Base-by-base conservation (phyloP, 2,797 vertebrate species). In the Sphaeramia orbicularis region DNA sequence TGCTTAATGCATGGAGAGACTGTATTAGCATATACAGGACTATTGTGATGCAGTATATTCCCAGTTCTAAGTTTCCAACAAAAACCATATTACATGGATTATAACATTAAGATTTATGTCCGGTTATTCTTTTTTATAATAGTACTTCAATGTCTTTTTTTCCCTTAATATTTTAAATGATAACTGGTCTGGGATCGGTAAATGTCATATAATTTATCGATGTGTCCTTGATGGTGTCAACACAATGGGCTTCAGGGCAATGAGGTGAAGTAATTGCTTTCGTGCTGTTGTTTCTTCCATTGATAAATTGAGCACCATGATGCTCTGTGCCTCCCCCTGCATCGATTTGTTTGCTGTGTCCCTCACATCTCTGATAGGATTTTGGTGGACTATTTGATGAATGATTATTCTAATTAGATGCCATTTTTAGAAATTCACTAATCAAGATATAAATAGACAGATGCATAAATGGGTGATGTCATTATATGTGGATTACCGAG, bases 1-100 rank as follows among this genome's bases (percentile, higher is more conserved):
- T 55, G 57, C 70, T 76, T 69, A 14, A 45, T 57, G 62, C 59
- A 74, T 35, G 51, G 10, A 32, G 54, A 62, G 54, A 6, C 43
- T 49, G 40, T n/a, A 15, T 36, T 56, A 10, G 65, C 67, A 78
- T 58, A 19, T 62, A 41, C 2, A 12, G 1, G 21, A 37, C 64
- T 35, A 13, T 30, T 42, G 32, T 48, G 13, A 16, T 30, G 10
- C 5, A 35, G 2, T 48, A 14, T 32, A 9, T 56, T 32, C 38
- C 30, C 27, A 13, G 13, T 40, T 40, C 13, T 12, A 11, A 40
- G 14, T 38, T 13, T 14, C 14, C 11, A 13, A 44, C 32, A 57
- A 12, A 2, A 44, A 45, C 14, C 5, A 1, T 27, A 16, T 13
- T 47, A 32, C 37, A 66, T 44, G 24, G 3, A 24, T 42, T 15